Percentiles rank a stretch among this genome's conserved stretches.
phyloP scores from a whole-genome alignment of 2,888 invertebrate species.

The Neoitamus cyanurus region DNA sequence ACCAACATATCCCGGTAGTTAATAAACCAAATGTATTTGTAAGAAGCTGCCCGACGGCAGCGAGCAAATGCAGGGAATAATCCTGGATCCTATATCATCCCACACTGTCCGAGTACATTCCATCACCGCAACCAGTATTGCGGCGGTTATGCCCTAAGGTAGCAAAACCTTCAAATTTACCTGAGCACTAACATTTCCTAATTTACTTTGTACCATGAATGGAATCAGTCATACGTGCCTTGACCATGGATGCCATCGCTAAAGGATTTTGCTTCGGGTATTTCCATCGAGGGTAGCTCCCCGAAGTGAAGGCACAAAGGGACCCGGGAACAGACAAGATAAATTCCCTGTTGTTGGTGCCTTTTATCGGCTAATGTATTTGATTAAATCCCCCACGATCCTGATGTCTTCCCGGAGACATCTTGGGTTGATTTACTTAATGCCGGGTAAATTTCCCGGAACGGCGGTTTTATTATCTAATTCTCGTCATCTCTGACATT shows the following conservation, averaged over 20 bases:
- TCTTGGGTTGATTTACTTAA: not conserved
- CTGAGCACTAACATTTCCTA: not conserved
- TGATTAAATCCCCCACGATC: not conserved
- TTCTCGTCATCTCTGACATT: not conserved
- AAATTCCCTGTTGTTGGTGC: not conserved
- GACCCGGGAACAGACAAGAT: not conserved
- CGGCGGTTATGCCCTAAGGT: not conserved
- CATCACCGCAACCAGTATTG: not conserved
- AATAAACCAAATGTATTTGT: not conserved
- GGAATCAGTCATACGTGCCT: not conserved
- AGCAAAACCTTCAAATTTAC: not conserved
- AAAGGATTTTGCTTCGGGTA: not conserved
- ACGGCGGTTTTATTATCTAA: not conserved
- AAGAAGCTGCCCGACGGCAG: not conserved
- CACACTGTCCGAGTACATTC: not conserved
- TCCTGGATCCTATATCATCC: not conserved
- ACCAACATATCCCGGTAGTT: not conserved
- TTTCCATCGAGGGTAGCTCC: not conserved
- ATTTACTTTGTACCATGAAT: not conserved
- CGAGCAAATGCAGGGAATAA: not conserved
- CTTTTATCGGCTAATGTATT: not conserved
- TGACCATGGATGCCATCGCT: not conserved
- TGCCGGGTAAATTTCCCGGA: not conserved
- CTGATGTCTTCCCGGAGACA: not conserved
- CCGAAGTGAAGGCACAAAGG: not conserved